phyloP scores from a whole-genome alignment of 2,797 vertebrate species.

The Euthynnus affinis region DNA sequence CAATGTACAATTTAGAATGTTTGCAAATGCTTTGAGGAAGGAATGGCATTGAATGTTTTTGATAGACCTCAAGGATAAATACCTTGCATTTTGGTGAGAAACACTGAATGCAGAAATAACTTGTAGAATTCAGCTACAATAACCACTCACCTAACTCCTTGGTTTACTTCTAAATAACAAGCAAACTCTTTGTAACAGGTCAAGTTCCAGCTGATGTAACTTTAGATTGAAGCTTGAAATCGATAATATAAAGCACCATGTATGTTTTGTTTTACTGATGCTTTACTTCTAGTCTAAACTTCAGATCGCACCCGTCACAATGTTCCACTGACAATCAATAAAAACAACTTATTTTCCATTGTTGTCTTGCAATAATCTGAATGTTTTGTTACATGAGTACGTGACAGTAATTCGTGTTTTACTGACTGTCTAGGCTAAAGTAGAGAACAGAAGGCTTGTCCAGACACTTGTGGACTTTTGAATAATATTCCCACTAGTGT shows the following conservation, averaged over 20 bases:
- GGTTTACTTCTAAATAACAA: too few species aligned
- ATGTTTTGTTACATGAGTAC: background rate
- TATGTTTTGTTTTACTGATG: background rate
- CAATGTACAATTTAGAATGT: too few species aligned
- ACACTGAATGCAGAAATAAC: too few species aligned
- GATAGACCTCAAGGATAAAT: too few species aligned
- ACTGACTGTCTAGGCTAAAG: background rate
- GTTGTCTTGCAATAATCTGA: background rate
- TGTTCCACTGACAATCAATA: background rate
- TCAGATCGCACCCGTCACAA: background rate
- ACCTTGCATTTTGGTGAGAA: too few species aligned
- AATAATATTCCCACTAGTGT: conserved; percentile 25
- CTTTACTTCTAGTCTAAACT: background rate
- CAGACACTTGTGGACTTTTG: conserved; percentile 1
- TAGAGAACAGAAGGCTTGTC: background rate
- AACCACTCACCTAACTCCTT: too few species aligned
- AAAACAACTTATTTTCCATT: background rate
- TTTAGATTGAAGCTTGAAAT: too few species aligned
- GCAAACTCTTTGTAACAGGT: too few species aligned
- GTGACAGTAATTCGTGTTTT: background rate
- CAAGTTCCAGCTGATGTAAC: too few species aligned
- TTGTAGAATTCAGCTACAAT: too few species aligned
- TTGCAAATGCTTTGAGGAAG: too few species aligned
- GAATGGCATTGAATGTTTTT: too few species aligned
- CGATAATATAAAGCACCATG: background rate